phyloP scores from a whole-genome alignment of 2,797 vertebrate genomes.

The Semotilus atromaculatus region DNA sequence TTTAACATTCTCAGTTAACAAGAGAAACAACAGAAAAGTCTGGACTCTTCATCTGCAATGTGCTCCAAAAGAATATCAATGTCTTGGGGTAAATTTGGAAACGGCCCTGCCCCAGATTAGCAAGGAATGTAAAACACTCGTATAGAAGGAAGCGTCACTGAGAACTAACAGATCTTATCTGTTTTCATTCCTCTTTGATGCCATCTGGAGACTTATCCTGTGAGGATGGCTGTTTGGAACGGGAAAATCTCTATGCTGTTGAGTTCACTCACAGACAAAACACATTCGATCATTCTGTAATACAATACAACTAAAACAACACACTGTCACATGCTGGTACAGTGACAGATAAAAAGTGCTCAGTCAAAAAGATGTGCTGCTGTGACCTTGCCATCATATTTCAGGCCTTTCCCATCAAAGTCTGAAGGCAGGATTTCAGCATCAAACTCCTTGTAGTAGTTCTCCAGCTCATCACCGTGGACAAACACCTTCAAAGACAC shows the following conservation, averaged over 20 bases:
- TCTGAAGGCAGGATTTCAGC: constrained; percentile 90
- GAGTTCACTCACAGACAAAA: constrained; percentile 25
- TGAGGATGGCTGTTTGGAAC: not conserved
- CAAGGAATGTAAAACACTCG: not conserved
- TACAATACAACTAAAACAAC: constrained; percentile 18
- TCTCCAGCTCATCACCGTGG: constrained; percentile 92
- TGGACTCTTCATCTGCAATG: not conserved
- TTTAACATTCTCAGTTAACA: constrained; percentile 24
- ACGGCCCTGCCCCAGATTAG: not conserved
- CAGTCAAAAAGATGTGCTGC: constrained; percentile 88
- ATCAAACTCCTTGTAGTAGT: constrained; percentile 93
- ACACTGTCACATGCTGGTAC: constrained; percentile 17
- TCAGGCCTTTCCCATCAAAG: constrained; percentile 89
- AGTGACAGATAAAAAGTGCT: constrained; percentile 64
- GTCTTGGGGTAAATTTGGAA: constrained; percentile 1
- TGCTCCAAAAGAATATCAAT: not conserved
- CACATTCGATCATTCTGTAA: not conserved
- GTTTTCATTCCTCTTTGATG: constrained; percentile 14
- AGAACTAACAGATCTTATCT: not conserved
- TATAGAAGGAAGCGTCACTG: not conserved
- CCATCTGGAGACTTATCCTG: constrained; percentile 4
- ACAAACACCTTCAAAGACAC: constrained; percentile 86
- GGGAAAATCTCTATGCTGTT: not conserved
- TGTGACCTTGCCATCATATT: constrained; percentile 88
- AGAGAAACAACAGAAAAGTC: constrained; percentile 28